Percentiles rank a stretch among this genome's conserved stretches.
Conservation (phyloP, 2,113 vertebrate genomes). For the Coptodon rendalli region DNA sequence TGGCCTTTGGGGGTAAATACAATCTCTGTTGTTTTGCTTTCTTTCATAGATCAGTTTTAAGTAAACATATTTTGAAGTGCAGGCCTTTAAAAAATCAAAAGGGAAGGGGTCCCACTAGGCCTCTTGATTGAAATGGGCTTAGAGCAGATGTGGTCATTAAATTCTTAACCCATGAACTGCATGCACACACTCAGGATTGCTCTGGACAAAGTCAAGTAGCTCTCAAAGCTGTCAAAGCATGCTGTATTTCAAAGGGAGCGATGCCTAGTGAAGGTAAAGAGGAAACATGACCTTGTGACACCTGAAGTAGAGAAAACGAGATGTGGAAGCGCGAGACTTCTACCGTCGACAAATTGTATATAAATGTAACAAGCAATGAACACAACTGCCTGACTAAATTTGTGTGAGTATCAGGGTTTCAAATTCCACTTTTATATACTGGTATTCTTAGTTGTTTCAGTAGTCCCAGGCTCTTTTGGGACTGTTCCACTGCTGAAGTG, state of each 20-base stretch:
- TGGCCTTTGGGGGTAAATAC: constrained; percentile 31
- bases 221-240: constrained; percentile 9
- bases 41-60: constrained; percentile 24
- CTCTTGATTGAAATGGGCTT: constrained; percentile 15
- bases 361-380: neutral
- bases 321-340: neutral
- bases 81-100: neutral
- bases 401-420: neutral
- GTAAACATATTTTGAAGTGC: constrained; percentile 42
- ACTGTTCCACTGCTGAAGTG: neutral
- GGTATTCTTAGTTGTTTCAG: neutral
- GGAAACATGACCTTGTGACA: neutral
- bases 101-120: neutral
- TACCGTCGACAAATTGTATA: neutral
- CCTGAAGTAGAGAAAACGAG: neutral
- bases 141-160: constrained; percentile 35
- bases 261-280: neutral
- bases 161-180: constrained; percentile 4
- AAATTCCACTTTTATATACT: neutral
- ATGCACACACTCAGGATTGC: neutral
- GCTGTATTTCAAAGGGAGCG: neutral
- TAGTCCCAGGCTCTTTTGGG: neutral
- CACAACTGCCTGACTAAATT: neutral
- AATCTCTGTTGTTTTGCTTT: constrained; percentile 27
- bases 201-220: constrained; percentile 14